phyloP scores from a whole-genome alignment of 2,113 vertebrate species.

The Rousettus leschenaultii region DNA sequence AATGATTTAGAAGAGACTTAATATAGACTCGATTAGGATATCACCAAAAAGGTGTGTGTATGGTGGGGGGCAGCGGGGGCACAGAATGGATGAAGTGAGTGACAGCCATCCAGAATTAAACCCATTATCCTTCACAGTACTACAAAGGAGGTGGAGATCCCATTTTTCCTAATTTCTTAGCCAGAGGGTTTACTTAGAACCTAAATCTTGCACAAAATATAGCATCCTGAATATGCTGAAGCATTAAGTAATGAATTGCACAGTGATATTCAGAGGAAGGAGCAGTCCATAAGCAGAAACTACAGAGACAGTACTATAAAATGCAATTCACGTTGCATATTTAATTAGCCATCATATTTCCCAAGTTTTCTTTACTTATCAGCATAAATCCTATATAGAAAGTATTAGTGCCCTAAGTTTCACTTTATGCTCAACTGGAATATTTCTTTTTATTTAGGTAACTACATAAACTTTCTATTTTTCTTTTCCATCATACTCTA shows the following conservation, averaged over 20 bases:
- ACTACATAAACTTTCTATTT: neutral
- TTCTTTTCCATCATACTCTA: neutral
- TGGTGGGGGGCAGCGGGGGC: accelerated
- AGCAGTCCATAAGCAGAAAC: neutral
- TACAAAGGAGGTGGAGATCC: neutral
- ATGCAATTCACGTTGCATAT: neutral
- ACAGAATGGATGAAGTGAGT: neutral
- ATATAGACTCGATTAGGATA: neutral
- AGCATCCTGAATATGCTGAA: neutral
- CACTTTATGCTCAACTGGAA: neutral
- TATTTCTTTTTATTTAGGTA: neutral
- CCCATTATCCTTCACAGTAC: neutral
- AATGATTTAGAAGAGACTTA: neutral
- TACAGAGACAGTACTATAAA: neutral
- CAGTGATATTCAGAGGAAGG: neutral
- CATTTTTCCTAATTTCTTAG: neutral
- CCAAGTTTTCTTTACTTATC: neutral
- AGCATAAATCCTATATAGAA: neutral
- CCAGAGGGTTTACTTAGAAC: neutral
- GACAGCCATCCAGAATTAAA: neutral
- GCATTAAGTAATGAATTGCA: neutral
- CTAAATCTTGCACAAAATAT: neutral
- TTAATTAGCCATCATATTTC: neutral
- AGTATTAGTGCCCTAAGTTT: neutral
- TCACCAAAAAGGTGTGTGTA: neutral